These are phyloP conservation scores for Troides aeacus DNA, from an alignment of 2,888 invertebrate species.

Conservation along the genomic window DNA sequence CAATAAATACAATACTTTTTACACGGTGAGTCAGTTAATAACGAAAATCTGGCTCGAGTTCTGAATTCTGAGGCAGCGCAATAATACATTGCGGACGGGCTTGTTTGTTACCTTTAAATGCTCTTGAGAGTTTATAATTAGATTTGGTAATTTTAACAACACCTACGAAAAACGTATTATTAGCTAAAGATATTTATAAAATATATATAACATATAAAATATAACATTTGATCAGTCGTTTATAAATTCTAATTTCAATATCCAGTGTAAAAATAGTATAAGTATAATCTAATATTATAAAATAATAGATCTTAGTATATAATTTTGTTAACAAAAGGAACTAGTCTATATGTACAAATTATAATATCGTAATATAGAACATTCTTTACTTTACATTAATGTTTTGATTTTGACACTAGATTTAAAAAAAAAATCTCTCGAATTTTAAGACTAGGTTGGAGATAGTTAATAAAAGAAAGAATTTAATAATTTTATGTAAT, in stretches of 20 bases:
- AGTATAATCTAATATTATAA: too few relatives aligned
- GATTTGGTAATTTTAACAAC: slow-evolving; percentile 17
- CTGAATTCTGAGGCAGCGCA: neutral
- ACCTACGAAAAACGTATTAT: slow-evolving; percentile 8
- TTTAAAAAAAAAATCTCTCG: too few relatives aligned
- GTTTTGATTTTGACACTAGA: too few relatives aligned
- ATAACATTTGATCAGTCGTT: neutral
- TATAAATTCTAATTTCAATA: neutral
- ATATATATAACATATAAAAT: too few relatives aligned
- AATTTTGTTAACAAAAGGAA: too few relatives aligned
- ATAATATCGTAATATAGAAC: too few relatives aligned
- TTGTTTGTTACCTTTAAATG: slow-evolving; percentile 24
- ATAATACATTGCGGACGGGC: slow-evolving; percentile 2
- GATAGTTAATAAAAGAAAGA: too few relatives aligned
- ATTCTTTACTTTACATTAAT: too few relatives aligned
- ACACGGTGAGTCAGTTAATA: slow-evolving; percentile 14
- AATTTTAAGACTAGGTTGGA: too few relatives aligned
- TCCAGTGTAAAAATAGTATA: neutral
- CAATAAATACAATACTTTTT: neutral
- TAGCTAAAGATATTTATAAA: neutral
- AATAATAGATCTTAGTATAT: too few relatives aligned
- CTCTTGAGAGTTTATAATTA: slow-evolving; percentile 21
- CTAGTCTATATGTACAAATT: too few relatives aligned
- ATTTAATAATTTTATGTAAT: neutral
- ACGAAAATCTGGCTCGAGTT: slow-evolving; percentile 14